These are phyloP conservation scores for Xerus inauris DNA, from an alignment of 2,113 vertebrate genomes.

Conservation along the genomic window DNA sequence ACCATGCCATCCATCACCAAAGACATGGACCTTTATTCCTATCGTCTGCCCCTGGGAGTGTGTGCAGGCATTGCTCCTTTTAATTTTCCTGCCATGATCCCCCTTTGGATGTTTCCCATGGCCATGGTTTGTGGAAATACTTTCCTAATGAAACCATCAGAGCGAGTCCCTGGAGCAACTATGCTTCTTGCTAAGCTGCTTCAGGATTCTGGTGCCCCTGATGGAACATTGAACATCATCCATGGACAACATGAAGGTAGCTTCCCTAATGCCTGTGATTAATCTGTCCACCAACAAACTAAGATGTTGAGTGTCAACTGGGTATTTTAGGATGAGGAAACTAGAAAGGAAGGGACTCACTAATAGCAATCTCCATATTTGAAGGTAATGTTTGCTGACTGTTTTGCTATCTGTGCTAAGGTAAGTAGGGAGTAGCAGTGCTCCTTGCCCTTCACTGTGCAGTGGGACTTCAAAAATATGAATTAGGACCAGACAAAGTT, in stretches of 20 bases:
- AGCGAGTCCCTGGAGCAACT: slow-evolving; percentile 94
- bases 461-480: neutral
- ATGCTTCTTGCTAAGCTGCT: slow-evolving; percentile 96
- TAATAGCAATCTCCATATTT: neutral
- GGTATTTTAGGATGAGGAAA: slow-evolving; percentile 6
- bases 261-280: neutral
- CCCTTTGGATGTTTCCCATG: slow-evolving; percentile 99
- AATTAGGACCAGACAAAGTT: neutral
- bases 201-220: slow-evolving; percentile 95
- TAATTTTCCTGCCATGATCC: slow-evolving; percentile 99
- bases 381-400: neutral
- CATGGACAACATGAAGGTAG: slow-evolving; percentile 96
- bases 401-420: neutral
- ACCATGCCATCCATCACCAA: slow-evolving; percentile 97
- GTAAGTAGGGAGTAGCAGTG: neutral
- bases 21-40: slow-evolving; percentile 98
- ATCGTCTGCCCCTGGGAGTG: slow-evolving; percentile 95
- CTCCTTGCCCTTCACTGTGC: neutral
- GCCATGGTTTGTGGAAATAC: slow-evolving; percentile 98
- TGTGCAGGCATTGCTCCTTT: slow-evolving; percentile 97
- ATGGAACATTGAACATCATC: slow-evolving; percentile 96
- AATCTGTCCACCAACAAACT: neutral
- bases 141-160: slow-evolving; percentile 97
- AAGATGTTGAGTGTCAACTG: neutral
- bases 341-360: slow-evolving; percentile 17